Base-by-base conservation (phyloP, 2,797 vertebrate genomes). In the Urosaurus nigricauda region DNA sequence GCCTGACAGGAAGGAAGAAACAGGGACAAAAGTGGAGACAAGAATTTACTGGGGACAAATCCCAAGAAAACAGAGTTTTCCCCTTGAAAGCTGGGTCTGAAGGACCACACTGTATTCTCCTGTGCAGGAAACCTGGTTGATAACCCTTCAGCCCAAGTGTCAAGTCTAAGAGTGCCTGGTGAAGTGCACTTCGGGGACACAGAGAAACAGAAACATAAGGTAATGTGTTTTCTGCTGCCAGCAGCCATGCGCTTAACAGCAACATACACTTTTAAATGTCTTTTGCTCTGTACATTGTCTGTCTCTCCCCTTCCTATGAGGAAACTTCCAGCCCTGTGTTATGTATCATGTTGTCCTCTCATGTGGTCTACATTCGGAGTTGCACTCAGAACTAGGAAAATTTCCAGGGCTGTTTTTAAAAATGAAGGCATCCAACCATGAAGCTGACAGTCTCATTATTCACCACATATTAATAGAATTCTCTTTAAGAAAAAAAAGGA, bases 381-480 rank as follows among this genome's bases (percentile, higher is more conserved):
- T 90, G n/a, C 75, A 43, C 56, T 0, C 1, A 91, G 86, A 4
- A 87, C 12, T 79, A 0, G 58, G 43, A 74, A 93, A 95, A 90
- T 96, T 95, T 95, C 93, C 95, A 95, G 90, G 92, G 85, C 89
- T 2, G 65, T 94, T 96, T 96, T 96, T 95, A 95, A n/a, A 93
- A 95, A 96, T 95, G 95, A 96, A 94, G 1, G 53, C 90, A 84
- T 26, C 80, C 26, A 89, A 17, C 35, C 78, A 88, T 24, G 90
- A 40, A 63, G 86, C 83, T 83, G 84, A 89, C 71, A n/a, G 8
- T 26, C 53, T 65, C 47, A 86, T 87, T 90, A 80, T 60, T 68
- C 0, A 51, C 79, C 83, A 9, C 14, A 43, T 53, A n/a, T 77
- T 19, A 24, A 37, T n/a, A 47, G 26, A 53, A 29, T 26, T 60